A percentile compares a stretch with the other conserved stretches of the same genome.
phyloP scores from a whole-genome alignment of 2,797 vertebrate species.

The Momotus momota region DNA sequence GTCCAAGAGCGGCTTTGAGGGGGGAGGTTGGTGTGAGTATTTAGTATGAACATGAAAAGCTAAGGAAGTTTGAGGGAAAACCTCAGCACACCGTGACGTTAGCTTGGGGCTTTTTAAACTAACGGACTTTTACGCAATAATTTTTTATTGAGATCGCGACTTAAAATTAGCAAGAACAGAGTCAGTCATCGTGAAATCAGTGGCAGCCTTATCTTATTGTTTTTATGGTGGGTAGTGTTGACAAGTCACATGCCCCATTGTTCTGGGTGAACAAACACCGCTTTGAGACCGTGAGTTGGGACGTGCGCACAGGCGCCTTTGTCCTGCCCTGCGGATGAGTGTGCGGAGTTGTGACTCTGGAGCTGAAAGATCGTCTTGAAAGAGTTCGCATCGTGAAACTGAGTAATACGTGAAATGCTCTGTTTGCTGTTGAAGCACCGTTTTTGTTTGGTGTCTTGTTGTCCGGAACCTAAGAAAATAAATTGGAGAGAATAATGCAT shows the following conservation, averaged over 20 bases:
- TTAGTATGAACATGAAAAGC: background rate
- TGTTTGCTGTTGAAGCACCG: background rate
- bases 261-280: constrained; percentile 48
- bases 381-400: background rate
- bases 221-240: constrained; percentile 60
- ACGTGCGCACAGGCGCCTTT: constrained; percentile 19
- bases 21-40: background rate
- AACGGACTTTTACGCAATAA: background rate
- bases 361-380: background rate
- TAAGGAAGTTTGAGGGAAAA: background rate
- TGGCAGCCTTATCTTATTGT: constrained; percentile 47
- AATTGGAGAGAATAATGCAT: background rate
- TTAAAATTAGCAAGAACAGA: constrained; percentile 31
- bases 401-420: rapidly evolving
- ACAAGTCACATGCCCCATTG: constrained; percentile 59
- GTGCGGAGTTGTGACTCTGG: rapidly evolving
- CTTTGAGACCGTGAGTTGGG: constrained; percentile 32
- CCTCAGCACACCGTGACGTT: rapidly evolving
- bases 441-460: background rate
- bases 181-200: constrained; percentile 20
- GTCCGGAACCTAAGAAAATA: background rate
- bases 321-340: background rate
- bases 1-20: constrained; percentile 2
- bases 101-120: background rate
- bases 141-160: background rate